phyloP scores from a whole-genome alignment of 2,888 invertebrate genomes.

The Ophion costatus region DNA sequence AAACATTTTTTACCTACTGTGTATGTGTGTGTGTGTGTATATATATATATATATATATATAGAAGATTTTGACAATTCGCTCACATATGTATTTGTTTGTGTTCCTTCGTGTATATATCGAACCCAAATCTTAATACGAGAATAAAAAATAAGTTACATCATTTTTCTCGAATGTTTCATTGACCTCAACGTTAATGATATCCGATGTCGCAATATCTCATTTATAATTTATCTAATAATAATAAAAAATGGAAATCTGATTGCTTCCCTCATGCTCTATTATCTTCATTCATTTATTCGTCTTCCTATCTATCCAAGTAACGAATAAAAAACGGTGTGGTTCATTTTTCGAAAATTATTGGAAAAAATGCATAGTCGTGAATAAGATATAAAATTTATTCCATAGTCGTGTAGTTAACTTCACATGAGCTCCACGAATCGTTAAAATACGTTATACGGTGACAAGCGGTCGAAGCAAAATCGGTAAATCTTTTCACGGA shows the following conservation, averaged over 20 bases:
- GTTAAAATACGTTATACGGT: too few relatives aligned
- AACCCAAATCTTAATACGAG: slow-evolving; percentile 6
- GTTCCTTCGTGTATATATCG: neutral
- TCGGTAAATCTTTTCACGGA: neutral
- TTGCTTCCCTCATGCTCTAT: neutral
- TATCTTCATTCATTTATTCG: slow-evolving; percentile 1
- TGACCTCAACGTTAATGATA: slow-evolving; percentile 12
- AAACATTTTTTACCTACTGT: too few relatives aligned
- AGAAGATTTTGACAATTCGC: too few relatives aligned
- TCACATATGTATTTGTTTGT: neutral
- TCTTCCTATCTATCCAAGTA: too few relatives aligned
- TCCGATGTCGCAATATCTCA: slow-evolving; percentile 5
- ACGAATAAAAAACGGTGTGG: too few relatives aligned
- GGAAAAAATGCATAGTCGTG: too few relatives aligned
- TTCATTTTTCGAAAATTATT: too few relatives aligned
- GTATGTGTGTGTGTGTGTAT: too few relatives aligned
- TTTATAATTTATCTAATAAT: neutral
- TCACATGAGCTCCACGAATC: too few relatives aligned
- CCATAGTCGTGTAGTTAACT: too few relatives aligned
- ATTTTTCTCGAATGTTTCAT: slow-evolving; percentile 7
- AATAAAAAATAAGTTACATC: slow-evolving; percentile 23
- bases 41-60: too few relatives aligned
- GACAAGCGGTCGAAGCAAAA: neutral
- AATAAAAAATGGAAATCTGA: neutral
- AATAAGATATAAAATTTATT: too few relatives aligned